phyloP scores from a whole-genome alignment of 2,888 invertebrate species.

The Tenthredo amoena region DNA sequence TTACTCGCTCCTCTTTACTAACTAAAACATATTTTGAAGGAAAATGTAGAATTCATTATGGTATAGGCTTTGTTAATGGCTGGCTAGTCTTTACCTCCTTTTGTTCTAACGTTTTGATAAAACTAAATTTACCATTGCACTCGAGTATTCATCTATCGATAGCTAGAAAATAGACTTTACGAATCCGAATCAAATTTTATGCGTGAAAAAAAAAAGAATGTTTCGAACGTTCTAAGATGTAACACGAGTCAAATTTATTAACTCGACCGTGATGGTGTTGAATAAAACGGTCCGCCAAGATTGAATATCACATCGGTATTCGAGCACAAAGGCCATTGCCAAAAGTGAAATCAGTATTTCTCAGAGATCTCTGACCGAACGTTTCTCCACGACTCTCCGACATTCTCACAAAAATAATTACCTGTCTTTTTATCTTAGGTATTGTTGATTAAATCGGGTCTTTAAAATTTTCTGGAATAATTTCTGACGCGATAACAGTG shows the following conservation, averaged over 20 bases:
- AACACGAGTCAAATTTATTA: not conserved
- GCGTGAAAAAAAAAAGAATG: not conserved
- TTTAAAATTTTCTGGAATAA: not conserved
- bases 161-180: not conserved
- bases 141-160: not conserved
- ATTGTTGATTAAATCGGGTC: not conserved
- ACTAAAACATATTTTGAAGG: not conserved
- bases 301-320: constrained; percentile 38
- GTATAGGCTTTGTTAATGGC: not conserved
- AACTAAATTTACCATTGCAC: not conserved
- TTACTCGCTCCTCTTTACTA: not conserved
- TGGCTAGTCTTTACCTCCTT: not conserved
- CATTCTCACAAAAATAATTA: not conserved
- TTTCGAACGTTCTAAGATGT: not conserved
- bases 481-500: not conserved
- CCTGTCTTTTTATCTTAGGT: not conserved
- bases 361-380: constrained; percentile 39
- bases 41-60: not conserved
- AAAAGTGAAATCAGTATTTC: constrained; percentile 75
- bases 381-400: constrained; percentile 18
- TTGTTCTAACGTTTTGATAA: not conserved
- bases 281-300: not conserved
- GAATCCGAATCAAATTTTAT: not conserved
- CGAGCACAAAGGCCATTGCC: constrained; percentile 74
- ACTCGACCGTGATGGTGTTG: constrained; percentile 14